Conservation (phyloP, 2,797 vertebrate species). For the Ispidina lecontei region DNA sequence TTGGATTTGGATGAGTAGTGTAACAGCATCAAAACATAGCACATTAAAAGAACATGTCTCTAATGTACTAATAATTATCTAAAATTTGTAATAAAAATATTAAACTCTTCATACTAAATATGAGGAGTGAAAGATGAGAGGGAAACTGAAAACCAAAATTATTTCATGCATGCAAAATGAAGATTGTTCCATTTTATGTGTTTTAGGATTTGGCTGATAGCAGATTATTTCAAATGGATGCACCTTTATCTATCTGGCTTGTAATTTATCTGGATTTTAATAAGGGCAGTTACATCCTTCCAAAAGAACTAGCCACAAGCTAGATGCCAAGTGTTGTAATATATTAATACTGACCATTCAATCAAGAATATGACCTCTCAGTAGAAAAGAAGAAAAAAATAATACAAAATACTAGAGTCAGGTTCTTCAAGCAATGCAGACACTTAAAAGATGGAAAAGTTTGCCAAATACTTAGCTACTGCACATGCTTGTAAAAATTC, state of each 20-base stretch:
- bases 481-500: neutral
- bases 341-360: neutral
- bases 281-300: neutral
- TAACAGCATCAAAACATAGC: neutral
- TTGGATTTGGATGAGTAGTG: neutral
- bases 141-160: neutral
- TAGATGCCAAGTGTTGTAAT: neutral
- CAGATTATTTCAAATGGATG: neutral
- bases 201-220: neutral
- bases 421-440: neutral
- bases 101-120: neutral
- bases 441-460: neutral
- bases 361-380: neutral
- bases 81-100: neutral
- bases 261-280: neutral
- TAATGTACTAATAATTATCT: neutral
- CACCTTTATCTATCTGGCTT: neutral
- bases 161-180: neutral
- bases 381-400: neutral
- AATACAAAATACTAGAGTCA: neutral
- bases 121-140: neutral
- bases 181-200: neutral
- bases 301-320: neutral
- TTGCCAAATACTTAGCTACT: neutral
- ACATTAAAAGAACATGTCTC: neutral